Evolutionary conservation across 2,888 invertebrate genomes (phyloP).

Genomic region (Lepidocyrtinus sp.): DNA sequence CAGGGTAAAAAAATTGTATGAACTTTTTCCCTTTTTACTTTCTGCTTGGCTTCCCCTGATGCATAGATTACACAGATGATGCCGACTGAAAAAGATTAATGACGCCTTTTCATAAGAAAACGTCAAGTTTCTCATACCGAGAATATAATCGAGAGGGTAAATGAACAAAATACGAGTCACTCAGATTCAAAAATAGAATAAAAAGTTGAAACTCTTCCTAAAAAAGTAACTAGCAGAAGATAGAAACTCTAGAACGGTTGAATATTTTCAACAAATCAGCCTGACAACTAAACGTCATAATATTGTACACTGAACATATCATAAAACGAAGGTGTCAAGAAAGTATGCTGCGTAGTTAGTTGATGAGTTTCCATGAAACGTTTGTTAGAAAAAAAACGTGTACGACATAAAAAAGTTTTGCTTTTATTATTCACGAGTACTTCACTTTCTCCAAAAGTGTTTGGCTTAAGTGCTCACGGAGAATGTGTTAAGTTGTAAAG

Average conservation of each 20-base stretch:
- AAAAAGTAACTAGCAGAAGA: background rate
- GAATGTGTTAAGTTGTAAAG: no score
- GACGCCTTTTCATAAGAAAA: conserved; percentile 25
- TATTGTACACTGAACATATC: conserved; percentile 1
- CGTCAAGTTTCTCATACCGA: background rate
- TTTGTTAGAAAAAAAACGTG: no score
- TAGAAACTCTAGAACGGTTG: background rate
- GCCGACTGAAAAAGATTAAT: conserved; percentile 32
- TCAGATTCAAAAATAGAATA: conserved; percentile 2
- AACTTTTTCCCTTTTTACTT: conserved; percentile 3
- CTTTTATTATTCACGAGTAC: no score
- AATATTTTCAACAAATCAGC: conserved; percentile 29
- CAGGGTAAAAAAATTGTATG: background rate
- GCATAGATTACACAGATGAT: conserved; percentile 33
- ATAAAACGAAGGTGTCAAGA: background rate
- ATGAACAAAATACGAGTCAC: conserved; percentile 15
- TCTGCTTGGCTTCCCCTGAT: conserved; percentile 12
- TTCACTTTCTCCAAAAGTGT: no score
- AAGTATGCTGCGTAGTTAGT: background rate
- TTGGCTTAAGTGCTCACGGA: no score
- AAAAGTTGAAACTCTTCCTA: background rate
- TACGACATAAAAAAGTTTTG: no score
- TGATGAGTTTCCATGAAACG: conserved; percentile 8
- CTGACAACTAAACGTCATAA: conserved; percentile 28
- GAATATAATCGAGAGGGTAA: background rate